A percentile compares a stretch with the other conserved stretches of the same genome.
Conservation (phyloP, 2,113 vertebrate species). For the Smithornis capensis region DNA sequence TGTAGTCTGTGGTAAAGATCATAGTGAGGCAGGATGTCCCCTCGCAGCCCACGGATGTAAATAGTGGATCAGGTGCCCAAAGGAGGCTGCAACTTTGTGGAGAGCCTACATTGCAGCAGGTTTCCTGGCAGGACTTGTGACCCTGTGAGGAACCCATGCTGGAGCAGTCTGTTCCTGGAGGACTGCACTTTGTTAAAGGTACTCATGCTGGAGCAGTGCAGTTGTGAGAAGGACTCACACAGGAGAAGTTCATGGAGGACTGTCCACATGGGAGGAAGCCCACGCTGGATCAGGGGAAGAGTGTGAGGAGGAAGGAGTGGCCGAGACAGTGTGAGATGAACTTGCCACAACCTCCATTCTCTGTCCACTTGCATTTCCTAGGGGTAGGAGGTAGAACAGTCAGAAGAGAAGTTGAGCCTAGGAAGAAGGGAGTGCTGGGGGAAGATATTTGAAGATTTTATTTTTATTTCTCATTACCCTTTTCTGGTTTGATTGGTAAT, state of each 20-base stretch:
- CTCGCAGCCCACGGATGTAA: background rate
- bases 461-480: background rate
- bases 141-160: background rate
- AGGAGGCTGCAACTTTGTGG: too few relatives aligned
- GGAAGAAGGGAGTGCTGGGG: too few relatives aligned
- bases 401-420: background rate
- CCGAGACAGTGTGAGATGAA: background rate
- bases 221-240: too few relatives aligned
- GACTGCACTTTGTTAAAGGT: background rate
- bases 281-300: background rate
- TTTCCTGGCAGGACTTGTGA: background rate
- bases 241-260: background rate
- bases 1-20: background rate
- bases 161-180: background rate
- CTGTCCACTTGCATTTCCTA: rapidly evolving
- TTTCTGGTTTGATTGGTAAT: background rate
- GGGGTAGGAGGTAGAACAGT: background rate
- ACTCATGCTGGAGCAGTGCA: background rate
- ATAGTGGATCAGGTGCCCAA: background rate
- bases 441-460: background rate
- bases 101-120: background rate
- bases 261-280: background rate
- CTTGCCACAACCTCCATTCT: background rate
- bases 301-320: background rate
- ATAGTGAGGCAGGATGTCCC: background rate